These are phyloP conservation scores for Corapipo altera DNA, from an alignment of 2,113 vertebrate genomes.

Conservation along the genomic window DNA sequence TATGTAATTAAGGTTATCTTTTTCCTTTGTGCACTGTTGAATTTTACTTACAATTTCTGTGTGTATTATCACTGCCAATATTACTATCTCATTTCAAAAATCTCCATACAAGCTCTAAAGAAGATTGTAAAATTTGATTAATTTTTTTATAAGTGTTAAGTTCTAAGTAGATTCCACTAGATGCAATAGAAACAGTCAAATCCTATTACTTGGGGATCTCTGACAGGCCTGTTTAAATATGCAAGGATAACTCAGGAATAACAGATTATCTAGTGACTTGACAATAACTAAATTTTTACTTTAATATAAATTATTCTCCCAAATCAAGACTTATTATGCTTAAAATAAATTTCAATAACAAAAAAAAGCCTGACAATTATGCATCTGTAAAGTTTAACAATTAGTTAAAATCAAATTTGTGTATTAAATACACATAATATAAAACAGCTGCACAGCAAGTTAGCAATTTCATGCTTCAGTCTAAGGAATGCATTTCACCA, in stretches of 20 bases:
- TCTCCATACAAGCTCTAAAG: neutral
- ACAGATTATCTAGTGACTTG: neutral
- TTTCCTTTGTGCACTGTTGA: neutral
- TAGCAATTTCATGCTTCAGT: neutral
- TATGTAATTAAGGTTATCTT: neutral
- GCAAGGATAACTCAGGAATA: neutral
- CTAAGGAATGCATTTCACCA: neutral
- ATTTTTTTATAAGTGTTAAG: neutral
- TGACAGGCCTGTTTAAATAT: neutral
- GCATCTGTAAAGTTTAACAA: neutral
- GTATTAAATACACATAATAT: neutral
- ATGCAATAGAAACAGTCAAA: neutral
- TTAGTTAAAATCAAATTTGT: neutral
- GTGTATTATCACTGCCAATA: neutral
- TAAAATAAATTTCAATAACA: neutral
- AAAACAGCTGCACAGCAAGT: neutral
- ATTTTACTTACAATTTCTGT: neutral
- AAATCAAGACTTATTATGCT: neutral
- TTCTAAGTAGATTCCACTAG: neutral
- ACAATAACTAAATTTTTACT: neutral
- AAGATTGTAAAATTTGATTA: neutral
- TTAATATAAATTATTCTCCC: neutral
- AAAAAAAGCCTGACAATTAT: neutral
- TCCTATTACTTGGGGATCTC: neutral
- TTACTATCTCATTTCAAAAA: neutral